Evolutionary conservation across 1,140 invertebrate genomes (phyloP), one percentile per base, ranked within the genome.

Genomic region (Drosophila nikananu): DNA sequence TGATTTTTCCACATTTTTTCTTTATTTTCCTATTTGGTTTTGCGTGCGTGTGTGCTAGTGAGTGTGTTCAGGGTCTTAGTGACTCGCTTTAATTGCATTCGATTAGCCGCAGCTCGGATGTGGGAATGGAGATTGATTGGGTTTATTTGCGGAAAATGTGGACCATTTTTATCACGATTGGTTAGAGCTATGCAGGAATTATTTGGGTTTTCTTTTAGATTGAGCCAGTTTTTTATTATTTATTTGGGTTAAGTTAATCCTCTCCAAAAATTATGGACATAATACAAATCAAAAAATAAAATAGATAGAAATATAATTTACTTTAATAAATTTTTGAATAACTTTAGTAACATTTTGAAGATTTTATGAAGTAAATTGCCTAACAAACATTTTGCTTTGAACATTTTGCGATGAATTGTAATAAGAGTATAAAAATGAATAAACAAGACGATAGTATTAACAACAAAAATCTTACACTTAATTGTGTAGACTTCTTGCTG

Each of bases 1-100:
- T 52, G 49, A 82, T 51, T 76, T 65, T 30, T 23, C 13, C 25
- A 57, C 46, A 77, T 32, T 76, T 61, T 55, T 51, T 49, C 27
- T n/a, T 37, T 42, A 32, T 32, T 42, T 54, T 54, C 51, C 23
- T 25, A 5, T 23, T 19, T 13, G 19, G n/a, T 55, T 23, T 12
- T 10, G 25, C 39, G 59, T 77, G 48, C 54, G 52, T 70, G 62
- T 61, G 61, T 67, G 52, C 7, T 23, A 49, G 42, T 42, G 65
- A 41, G 57, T 19, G 21, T 51, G 17, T 57, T 35, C 57, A 51
- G 39, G 37, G 19, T 27, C n/a, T 60, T 49, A 59, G 72, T 41
- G 46, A 32, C 25, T 57, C 17, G 17, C 61, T 71, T 76, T 81
- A 78, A 87, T 83, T 81, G 58, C 51, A n/a, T 41, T 52, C 65